Evolutionary conservation across 2,797 vertebrate species (phyloP), one percentile per base, ranked within the genome.

Genomic region (Cyprinella venusta): DNA sequence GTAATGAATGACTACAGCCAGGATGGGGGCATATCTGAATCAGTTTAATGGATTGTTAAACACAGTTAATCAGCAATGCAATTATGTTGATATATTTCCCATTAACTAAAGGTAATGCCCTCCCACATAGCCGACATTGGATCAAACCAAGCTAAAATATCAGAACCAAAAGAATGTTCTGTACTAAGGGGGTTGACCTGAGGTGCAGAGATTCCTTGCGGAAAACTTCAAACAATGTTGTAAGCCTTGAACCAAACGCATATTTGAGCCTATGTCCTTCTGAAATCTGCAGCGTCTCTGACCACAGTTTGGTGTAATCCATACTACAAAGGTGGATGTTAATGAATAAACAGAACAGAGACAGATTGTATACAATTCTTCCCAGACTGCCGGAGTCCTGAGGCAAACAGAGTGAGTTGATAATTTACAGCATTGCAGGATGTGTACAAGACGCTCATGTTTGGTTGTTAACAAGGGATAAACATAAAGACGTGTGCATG

Each of bases 1-100:
- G 45, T 40, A 56, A 75, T 75, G 74, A 48, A 50, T 56, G 21
- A 71, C 10, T 48, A 76, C n/a, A 54, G 48, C 69, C 40, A 69
- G 21, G 78, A 68, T 56, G 33, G 5, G 18, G 5, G 13, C 8
- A 16, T 38, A 48, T 74, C 54, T 69, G 24, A 81, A 63, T 72
- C 38, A 65, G 76, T 54, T 76, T 21, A 71, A 67, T 80, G 76
- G 52, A 76, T 45, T 56, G 50, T 85, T 81, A 76, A 76, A 81
- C 50, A 45, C 40, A 76, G 80, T 85, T 85, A 86, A 84, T 30
- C 16, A 82, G 65, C 82, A 85, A 87, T 64, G 15, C 19, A 26
- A 67, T 33, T 26, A 50, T 42, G 4, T 81, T 82, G 24, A 59
- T 68, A 56, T 12, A 45, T 79, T 83, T 80, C 40, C 50, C 19